These are phyloP conservation scores for Nephrocerus scutellatus DNA, from an alignment of 2,888 invertebrate species.

Conservation along the genomic window DNA sequence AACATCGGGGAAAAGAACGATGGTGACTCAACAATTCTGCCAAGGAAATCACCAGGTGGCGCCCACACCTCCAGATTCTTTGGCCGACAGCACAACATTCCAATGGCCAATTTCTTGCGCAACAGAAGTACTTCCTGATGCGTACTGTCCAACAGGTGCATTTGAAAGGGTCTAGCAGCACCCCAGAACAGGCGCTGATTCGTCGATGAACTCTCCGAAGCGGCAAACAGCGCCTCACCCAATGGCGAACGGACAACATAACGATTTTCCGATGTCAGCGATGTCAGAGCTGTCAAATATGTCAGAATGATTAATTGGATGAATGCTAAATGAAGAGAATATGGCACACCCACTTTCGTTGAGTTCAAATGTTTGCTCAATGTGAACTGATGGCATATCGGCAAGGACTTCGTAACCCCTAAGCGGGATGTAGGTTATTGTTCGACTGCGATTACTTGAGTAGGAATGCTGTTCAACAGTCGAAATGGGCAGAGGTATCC, in stretches of 20 bases:
- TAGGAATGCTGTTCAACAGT: slow-evolving; percentile 31
- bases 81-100: slow-evolving; percentile 61
- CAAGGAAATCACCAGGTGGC: slow-evolving; percentile 63
- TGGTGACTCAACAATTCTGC: slow-evolving; percentile 63
- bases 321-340: not conserved
- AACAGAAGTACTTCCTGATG: slow-evolving; percentile 75
- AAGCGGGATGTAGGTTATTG: slow-evolving; percentile 50
- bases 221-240: slow-evolving; percentile 70
- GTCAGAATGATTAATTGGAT: slow-evolving; percentile 1
- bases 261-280: slow-evolving; percentile 61
- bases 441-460: slow-evolving; percentile 30
- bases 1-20: slow-evolving; percentile 61
- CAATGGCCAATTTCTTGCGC: slow-evolving; percentile 61
- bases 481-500: slow-evolving; percentile 36
- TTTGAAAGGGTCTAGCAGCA: slow-evolving; percentile 58
- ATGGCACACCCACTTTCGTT: slow-evolving; percentile 56
- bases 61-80: slow-evolving; percentile 65
- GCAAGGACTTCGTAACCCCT: slow-evolving; percentile 65
- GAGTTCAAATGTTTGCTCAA: slow-evolving; percentile 75
- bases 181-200: slow-evolving; percentile 66
- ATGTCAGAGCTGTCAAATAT: slow-evolving; percentile 33
- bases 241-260: slow-evolving; percentile 65
- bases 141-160: slow-evolving; percentile 76
- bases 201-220: slow-evolving; percentile 58
- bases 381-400: slow-evolving; percentile 61